Percentiles rank a stretch among this genome's conserved stretches.
phyloP scores from a whole-genome alignment of 2,888 invertebrate species.

The Deilephila porcellus region DNA sequence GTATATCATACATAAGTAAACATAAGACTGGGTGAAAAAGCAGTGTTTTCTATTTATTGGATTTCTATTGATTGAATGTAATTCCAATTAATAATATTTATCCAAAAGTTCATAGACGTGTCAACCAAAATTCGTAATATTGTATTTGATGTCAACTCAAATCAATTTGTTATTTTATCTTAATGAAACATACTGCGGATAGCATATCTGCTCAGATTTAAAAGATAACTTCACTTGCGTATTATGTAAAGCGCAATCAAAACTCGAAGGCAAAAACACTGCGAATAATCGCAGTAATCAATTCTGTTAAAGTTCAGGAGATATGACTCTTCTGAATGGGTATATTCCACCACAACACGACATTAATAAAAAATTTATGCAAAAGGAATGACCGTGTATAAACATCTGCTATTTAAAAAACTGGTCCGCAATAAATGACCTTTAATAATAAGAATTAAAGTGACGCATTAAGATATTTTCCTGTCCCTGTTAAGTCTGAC shows the following conservation, averaged over 20 bases:
- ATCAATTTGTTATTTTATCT: neutral
- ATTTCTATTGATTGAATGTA: too few relatives aligned
- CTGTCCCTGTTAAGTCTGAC: neutral
- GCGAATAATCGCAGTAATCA: neutral
- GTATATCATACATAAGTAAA: too few relatives aligned
- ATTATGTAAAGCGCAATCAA: neutral
- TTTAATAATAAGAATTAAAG: conserved; percentile 1
- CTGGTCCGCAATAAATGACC: neutral
- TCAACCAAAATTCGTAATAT: neutral
- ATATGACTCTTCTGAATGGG: neutral
- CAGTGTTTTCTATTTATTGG: too few relatives aligned
- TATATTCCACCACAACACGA: neutral
- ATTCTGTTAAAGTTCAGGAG: neutral
- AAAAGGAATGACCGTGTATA: neutral
- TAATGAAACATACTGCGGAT: neutral
- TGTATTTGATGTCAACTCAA: neutral
- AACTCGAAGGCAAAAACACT: neutral
- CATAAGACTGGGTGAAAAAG: too few relatives aligned
- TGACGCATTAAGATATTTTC: conserved; percentile 12
- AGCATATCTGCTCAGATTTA: neutral
- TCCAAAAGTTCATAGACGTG: neutral
- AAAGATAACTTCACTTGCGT: neutral
- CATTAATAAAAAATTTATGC: neutral
- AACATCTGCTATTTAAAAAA: neutral
- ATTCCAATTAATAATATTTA: neutral